These are phyloP conservation scores for Sprattus sprattus DNA, from an alignment of 2,113 vertebrate genomes.

Conservation along the genomic window DNA sequence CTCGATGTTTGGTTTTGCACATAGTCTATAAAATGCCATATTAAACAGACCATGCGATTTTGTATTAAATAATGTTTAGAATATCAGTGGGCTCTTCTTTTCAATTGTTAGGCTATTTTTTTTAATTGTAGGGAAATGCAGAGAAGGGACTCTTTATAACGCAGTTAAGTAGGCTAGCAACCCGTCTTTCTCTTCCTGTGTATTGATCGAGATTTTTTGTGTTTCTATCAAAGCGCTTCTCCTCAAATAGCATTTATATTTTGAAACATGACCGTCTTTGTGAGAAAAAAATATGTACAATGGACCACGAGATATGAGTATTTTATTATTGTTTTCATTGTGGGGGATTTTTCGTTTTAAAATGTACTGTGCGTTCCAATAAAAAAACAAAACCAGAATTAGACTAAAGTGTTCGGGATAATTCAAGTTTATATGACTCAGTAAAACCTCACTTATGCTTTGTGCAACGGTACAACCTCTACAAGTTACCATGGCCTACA, in stretches of 20 bases:
- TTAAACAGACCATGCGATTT: constrained; percentile 1
- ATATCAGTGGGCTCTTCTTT: neutral
- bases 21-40: neutral
- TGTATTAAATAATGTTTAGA: constrained; percentile 15
- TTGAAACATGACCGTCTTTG: neutral
- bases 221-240: constrained; percentile 5
- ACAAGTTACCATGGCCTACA: no score
- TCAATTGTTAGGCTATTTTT: neutral
- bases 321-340: constrained; percentile 20
- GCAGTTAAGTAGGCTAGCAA: neutral
- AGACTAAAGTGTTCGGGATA: neutral
- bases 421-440: neutral
- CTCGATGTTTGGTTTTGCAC: neutral
- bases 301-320: constrained; percentile 38
- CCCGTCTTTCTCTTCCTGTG: neutral
- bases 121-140: neutral
- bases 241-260: neutral
- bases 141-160: neutral
- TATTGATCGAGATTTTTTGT: neutral
- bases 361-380: constrained; percentile 28
- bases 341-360: neutral
- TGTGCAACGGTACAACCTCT: no score
- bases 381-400: constrained; percentile 15
- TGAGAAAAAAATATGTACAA: constrained; percentile 18
- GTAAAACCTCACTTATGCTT: neutral